A percentile compares a stretch with the other conserved stretches of the same genome.
phyloP scores from a whole-genome alignment of 2,797 vertebrate species.

The Rhynchonycteris naso region DNA sequence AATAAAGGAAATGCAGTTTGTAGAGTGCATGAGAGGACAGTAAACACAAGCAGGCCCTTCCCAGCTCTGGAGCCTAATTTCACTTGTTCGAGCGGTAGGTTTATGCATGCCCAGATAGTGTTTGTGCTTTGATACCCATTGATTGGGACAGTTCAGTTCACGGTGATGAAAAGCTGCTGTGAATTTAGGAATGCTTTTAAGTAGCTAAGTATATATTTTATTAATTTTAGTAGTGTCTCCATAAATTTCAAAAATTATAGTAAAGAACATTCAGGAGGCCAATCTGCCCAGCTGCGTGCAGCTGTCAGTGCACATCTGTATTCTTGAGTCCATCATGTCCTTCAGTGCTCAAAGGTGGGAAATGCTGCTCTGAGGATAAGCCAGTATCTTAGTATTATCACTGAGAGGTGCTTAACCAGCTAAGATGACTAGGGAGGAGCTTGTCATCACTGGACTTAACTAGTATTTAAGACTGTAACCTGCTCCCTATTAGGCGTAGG shows the following conservation, averaged over 20 bases:
- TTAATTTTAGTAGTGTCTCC: background rate
- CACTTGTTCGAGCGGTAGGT: background rate
- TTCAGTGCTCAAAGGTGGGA: background rate
- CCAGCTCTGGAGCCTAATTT: background rate
- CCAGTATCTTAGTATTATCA: background rate
- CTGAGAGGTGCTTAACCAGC: background rate
- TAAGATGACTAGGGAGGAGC: background rate
- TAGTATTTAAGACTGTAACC: background rate
- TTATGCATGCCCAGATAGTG: background rate
- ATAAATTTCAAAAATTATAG: background rate
- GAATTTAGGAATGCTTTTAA: slow-evolving; percentile 19
- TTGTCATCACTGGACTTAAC: background rate
- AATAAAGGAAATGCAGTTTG: slow-evolving; percentile 45
- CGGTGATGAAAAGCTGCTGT: background rate
- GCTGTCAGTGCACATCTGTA: background rate
- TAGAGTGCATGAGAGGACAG: slow-evolving; percentile 31
- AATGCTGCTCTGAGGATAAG: background rate
- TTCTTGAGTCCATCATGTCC: background rate
- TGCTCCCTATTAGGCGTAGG: background rate
- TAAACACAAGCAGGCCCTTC: background rate
- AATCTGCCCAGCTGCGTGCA: background rate
- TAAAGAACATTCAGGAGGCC: background rate
- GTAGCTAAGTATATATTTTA: background rate
- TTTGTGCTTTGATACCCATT: background rate
- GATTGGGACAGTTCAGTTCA: background rate